Evolutionary conservation across 2,888 invertebrate species (phyloP).

Genomic region (Trichogramma dendrolimi): DNA sequence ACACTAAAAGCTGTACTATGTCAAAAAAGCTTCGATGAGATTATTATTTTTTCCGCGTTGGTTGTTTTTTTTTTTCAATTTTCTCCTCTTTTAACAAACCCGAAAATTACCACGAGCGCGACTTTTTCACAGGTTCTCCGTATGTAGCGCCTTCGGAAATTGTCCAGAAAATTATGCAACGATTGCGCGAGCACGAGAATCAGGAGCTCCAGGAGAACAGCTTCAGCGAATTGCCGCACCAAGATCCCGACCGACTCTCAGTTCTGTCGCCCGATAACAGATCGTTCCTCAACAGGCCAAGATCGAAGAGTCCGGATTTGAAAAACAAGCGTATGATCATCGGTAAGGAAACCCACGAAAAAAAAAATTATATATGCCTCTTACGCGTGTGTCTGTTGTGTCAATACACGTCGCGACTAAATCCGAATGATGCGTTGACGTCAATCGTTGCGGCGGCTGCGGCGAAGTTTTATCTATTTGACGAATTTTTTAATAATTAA

Average conservation of each 20-base stretch:
- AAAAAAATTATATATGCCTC: not conserved
- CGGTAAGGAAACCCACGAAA: constrained; percentile 34
- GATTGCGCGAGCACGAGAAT: constrained; percentile 51
- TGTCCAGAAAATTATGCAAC: constrained; percentile 76
- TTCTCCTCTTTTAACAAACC: too few relatives aligned
- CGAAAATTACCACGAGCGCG: not conserved
- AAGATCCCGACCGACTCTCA: constrained; percentile 41
- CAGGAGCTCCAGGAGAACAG: constrained; percentile 36
- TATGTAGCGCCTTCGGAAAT: constrained; percentile 76
- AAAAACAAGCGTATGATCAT: constrained; percentile 51
- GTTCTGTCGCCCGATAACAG: constrained; percentile 49
- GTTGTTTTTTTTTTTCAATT: too few relatives aligned
- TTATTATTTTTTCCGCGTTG: too few relatives aligned
- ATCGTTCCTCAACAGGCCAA: constrained; percentile 46
- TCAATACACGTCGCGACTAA: too few relatives aligned
- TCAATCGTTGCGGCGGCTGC: too few relatives aligned
- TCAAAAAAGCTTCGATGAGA: too few relatives aligned
- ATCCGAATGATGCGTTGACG: too few relatives aligned
- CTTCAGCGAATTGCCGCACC: not conserved
- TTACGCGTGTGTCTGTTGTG: too few relatives aligned
- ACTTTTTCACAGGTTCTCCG: constrained; percentile 62
- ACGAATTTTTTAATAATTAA: too few relatives aligned
- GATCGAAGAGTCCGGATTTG: constrained; percentile 50
- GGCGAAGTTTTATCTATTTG: too few relatives aligned
- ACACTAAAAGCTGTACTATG: too few relatives aligned